These are phyloP conservation scores for Pseudotriccus pelzelni DNA, from an alignment of 2,797 vertebrate species.

Conservation along the genomic window DNA sequence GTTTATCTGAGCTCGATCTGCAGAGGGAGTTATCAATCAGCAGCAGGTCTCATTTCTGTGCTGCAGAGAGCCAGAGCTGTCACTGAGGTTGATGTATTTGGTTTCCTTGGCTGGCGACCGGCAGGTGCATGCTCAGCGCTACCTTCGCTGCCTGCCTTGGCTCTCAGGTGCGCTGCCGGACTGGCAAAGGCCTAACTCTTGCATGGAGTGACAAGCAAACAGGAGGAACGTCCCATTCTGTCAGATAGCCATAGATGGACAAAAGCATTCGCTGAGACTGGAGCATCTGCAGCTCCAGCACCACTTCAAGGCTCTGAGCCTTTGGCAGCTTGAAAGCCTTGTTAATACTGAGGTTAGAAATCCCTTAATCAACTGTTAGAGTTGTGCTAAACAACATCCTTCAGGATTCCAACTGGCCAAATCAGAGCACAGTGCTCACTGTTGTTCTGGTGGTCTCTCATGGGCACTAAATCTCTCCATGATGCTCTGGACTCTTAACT, in stretches of 20 bases:
- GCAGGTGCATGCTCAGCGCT: rapidly evolving
- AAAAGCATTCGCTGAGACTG: not conserved
- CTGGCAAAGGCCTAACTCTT: not conserved
- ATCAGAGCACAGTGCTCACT: not conserved
- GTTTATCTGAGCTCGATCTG: not conserved
- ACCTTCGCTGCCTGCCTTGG: rapidly evolving
- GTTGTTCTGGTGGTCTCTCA: not conserved
- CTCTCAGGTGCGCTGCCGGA: not conserved
- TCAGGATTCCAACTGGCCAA: not conserved
- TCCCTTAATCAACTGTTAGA: not conserved
- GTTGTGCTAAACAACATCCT: not conserved
- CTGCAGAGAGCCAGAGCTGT: not conserved
- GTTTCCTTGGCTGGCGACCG: not conserved
- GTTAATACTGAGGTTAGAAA: not conserved
- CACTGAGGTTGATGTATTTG: not conserved
- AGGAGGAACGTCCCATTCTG: not conserved
- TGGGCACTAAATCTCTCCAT: not conserved
- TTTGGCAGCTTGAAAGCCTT: not conserved
- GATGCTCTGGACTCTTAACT: not conserved
- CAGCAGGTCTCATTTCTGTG: not conserved
- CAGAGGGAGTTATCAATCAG: not conserved
- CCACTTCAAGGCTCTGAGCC: not conserved
- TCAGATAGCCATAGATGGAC: not conserved
- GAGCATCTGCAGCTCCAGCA: not conserved
- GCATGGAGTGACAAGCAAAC: not conserved